A percentile compares a stretch with the other conserved stretches of the same genome.
These are phyloP conservation scores for Loris lydekkerianus DNA, from an alignment of 2,797 vertebrate genomes.

Conservation along the genomic window DNA sequence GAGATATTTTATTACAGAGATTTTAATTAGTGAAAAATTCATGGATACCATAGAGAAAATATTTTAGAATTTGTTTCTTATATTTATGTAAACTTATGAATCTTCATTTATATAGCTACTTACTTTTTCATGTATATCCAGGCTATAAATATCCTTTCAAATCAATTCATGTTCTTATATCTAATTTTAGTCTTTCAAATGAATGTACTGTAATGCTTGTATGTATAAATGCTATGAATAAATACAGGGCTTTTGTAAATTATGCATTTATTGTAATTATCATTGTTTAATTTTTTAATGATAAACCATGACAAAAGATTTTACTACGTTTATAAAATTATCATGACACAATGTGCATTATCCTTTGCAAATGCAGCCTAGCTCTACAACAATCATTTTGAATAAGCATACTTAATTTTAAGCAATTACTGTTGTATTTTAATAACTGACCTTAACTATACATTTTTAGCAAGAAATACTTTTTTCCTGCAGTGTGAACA, in stretches of 20 bases:
- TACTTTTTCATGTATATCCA: conserved; percentile 88
- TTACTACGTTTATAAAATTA: conserved; percentile 87
- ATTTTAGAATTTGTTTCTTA: conserved; percentile 94
- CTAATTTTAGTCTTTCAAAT: conserved; percentile 87
- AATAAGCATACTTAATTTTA: conserved; percentile 57
- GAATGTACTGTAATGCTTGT: conserved; percentile 95
- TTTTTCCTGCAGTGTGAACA: conserved; percentile 67
- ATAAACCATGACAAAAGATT: conserved; percentile 86
- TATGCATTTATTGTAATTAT: conserved; percentile 91
- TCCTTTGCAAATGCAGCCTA: conserved; percentile 71
- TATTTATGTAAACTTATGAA: conserved; percentile 95
- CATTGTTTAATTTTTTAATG: conserved; percentile 88
- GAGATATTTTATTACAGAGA: conserved; percentile 94
- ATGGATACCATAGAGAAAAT: conserved; percentile 92
- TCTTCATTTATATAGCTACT: conserved; percentile 91
- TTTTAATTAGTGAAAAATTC: conserved; percentile 92
- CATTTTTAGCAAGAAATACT: conserved; percentile 77
- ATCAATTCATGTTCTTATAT: conserved; percentile 85
- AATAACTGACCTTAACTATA: conserved; percentile 76
- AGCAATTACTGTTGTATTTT: conserved; percentile 62
- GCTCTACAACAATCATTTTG: conserved; percentile 79
- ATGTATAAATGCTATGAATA: conserved; percentile 90
- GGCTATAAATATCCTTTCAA: conserved; percentile 85
- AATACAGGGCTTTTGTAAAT: conserved; percentile 91
- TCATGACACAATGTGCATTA: conserved; percentile 80